Evolutionary conservation across 2,113 vertebrate species (phyloP), one percentile per base, ranked within the genome.

Genomic region (Syngnathoides biaculeatus): DNA sequence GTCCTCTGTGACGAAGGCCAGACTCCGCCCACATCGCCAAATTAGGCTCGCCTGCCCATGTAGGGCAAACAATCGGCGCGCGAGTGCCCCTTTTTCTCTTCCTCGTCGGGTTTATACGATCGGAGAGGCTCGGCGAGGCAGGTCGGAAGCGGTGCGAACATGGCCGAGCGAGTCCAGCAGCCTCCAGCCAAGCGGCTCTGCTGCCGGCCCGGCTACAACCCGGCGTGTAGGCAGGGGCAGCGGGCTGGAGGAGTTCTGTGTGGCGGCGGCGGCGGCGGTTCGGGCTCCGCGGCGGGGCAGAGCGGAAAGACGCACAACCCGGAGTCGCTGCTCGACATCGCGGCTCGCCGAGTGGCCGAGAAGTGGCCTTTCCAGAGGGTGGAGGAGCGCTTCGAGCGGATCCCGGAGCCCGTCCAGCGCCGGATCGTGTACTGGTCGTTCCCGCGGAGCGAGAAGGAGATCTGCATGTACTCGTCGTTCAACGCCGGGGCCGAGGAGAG

Each of bases 161-260:
- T 98, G 96, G 96, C 95, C 94, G 96, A 98, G 94, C 95, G 96
- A 92, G 95, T 95, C 91, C 96, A 98, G 91, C 95, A 95, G 93
- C 96, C 96, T 89, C 92, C 95, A 85, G 94, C 95, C 85, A 98
- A 98, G 92, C 95, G 96, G 93, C 95, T 95, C 85, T 98, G 96
- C 95, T 97, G 95, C 93, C 95, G 96, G 94, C 94, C 95, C 85
- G 95, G 93, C 89, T 95, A 94, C 80, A 92, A 93, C 82, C 89
- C 93, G 88, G 87, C 91, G 39, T 95, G 94, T 87, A 93, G 94
- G 83, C 90, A 92, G 73, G 94, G 91, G 79, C 93, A 91, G 86
- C 92, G 93, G 90, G 90, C 88, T 91, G 93, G 94, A 83, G 91
- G 94, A 79, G 86, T 89, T 69, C 91, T 93, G 71, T 94, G 92